Base-by-base conservation (phyloP, 2,888 invertebrate genomes). In the Agapostemon virescens region DNA sequence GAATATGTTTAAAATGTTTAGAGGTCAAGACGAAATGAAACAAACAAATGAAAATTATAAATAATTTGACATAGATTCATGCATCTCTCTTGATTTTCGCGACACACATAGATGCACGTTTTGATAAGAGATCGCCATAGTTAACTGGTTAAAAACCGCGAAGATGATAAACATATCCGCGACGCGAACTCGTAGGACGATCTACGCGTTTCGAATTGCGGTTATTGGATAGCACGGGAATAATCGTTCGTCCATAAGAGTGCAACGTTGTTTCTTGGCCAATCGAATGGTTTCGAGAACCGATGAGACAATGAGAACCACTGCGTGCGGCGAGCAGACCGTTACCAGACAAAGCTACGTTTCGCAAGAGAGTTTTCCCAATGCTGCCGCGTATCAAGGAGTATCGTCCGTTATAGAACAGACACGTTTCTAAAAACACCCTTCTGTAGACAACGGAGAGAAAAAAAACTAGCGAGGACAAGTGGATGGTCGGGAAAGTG, bases 251-350 rank as follows among this genome's bases (percentile, higher is more conserved):
- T 26, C 15, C 0, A 7, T 13, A 6, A 55, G 52, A 52, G 23
- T 26, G 23, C 4, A 13, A 1, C 55, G 0, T 55, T 26, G n/a
- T 4, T 26, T 0, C 15, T 15, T 26, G 55, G 55, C 26, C 26
- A 26, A 55, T 26, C 15, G 2, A 15, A 26, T 49, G 3, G n/a
- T 9, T 26, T 26, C 36, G 36, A 13, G 63, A 63, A n/a, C 20
- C 15, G 20, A 36, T 63, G 13, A 5, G 9, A n/a, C n/a, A 40
- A 23, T 81, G 84, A 85, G 85, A 85, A 78, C 69, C 85, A 69
- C 71, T 79, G 61, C 42, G 13, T 33, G 63, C 71, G 78, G 71
- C 75, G 83, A 77, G 73, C 69, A 55, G 26, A 23, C 15, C 52
- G 23, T 15, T 42, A 20, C 13, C 42, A 75, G 63, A 63, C 40